A percentile compares a stretch with the other conserved stretches of the same genome.
Conservation (phyloP, 2,888 invertebrate genomes). For the Timandra comae region DNA sequence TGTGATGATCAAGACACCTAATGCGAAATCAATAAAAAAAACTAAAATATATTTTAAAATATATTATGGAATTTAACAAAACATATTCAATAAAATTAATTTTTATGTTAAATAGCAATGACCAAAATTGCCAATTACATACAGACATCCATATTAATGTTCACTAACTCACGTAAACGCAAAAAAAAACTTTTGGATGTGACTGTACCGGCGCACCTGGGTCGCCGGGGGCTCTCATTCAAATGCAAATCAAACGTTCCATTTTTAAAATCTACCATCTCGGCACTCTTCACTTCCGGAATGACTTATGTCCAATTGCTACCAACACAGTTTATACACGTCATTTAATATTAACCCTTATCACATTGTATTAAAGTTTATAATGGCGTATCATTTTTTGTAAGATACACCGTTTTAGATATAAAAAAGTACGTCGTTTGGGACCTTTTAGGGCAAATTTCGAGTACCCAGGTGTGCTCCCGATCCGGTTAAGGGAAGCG, state of each 20-base stretch:
- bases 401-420: too few relatives aligned
- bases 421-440: too few relatives aligned
- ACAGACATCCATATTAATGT: conserved; percentile 60
- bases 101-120: conserved; percentile 32
- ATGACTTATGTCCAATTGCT: conserved; percentile 69
- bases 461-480: conserved; percentile 77
- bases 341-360: too few relatives aligned
- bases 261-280: conserved; percentile 77
- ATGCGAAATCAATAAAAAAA: too few relatives aligned
- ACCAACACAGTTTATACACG: too few relatives aligned
- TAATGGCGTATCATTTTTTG: too few relatives aligned
- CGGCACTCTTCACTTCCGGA: conserved; percentile 70
- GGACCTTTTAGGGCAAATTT: conserved; percentile 72
- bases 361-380: too few relatives aligned
- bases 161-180: conserved; percentile 26
- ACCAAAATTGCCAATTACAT: conserved; percentile 46
- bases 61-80: too few relatives aligned
- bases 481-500: conserved; percentile 76
- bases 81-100: conserved; percentile 12
- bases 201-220: conserved; percentile 71
- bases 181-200: conserved; percentile 50
- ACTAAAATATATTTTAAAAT: too few relatives aligned
- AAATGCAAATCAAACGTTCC: conserved; percentile 78
- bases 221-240: conserved; percentile 75
- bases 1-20: too few relatives aligned